These are phyloP conservation scores for Circaetus gallicus DNA, from an alignment of 2,113 vertebrate species.

Conservation along the genomic window DNA sequence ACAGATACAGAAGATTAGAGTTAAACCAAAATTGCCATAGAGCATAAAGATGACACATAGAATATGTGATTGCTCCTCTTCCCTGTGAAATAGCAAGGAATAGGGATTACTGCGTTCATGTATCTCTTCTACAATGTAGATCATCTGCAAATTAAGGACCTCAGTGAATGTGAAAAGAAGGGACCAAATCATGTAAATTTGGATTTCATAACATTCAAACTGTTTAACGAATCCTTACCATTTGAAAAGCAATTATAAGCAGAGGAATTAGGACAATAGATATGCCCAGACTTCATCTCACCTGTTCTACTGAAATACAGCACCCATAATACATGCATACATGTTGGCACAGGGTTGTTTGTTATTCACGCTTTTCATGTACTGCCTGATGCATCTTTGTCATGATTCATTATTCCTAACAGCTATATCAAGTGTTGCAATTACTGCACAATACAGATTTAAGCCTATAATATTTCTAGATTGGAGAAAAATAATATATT, in stretches of 20 bases:
- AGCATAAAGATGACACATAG: neutral
- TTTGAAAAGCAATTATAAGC: neutral
- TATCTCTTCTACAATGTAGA: neutral
- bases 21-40: neutral
- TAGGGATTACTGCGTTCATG: rapidly evolving
- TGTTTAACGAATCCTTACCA: neutral
- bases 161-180: neutral
- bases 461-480: constrained; percentile 55
- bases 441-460: constrained; percentile 41
- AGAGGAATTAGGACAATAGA: neutral
- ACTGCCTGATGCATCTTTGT: constrained; percentile 16
- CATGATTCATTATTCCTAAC: constrained; percentile 57
- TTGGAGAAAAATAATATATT: constrained; percentile 60
- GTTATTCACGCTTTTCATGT: constrained; percentile 14
- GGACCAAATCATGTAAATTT: neutral
- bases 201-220: neutral
- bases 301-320: neutral
- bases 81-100: neutral
- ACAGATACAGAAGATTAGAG: neutral
- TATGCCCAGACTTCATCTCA: neutral
- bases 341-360: neutral
- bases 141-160: neutral
- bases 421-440: constrained; percentile 59
- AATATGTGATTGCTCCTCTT: neutral
- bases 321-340: neutral